Base-by-base conservation (phyloP, 2,797 vertebrate genomes). In the Halcyon leucocephala region DNA sequence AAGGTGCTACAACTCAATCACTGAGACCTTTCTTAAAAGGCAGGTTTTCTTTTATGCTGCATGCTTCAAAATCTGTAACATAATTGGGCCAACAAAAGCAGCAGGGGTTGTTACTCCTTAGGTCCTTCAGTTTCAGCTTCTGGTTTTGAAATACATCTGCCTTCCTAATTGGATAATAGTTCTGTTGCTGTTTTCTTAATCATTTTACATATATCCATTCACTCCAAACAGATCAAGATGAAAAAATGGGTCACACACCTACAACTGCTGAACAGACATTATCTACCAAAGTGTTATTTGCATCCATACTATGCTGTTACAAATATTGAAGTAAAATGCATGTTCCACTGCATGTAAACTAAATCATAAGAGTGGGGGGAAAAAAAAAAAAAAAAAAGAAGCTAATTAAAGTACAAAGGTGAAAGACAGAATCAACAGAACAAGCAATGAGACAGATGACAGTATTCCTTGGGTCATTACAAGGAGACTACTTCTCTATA, bases 361-460 rank as follows among this genome's bases (percentile, higher is more conserved):
- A 93, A 90, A 91, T 85, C 83, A 91, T 78, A 83, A 49, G 39
- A 48, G 49, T 8, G 39, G 17, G 15, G 12, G 15, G 15, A 41
- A 37, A 93, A 25, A 61, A 41, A 41, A 41, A 41, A 41, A 93
- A 25, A 61, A 82, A 88, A 92, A 54, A 54, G 5, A 9, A 95
- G 61, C 82, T 93, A 96, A 96, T 93, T 95, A 95, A 92, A 95
- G 93, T 42, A 90, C 55, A 90, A 77, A 86, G 48, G 35, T 92
- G 74, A 85, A 92, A 76, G 61, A 79, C n/a, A 77, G 89, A 94
- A 89, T 71, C 92, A 96, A 82, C 41, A 66, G 64, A 91, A 90
- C 12, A 86, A 85, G 74, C 62, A 92, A 77, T 49, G 72, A 91
- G 66, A 28, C 60, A 90, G 77, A 80, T 86, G 62, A 90, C 62